Evolutionary conservation across 1,140 invertebrate genomes (phyloP).

Genomic region (Drosophila sp.): DNA sequence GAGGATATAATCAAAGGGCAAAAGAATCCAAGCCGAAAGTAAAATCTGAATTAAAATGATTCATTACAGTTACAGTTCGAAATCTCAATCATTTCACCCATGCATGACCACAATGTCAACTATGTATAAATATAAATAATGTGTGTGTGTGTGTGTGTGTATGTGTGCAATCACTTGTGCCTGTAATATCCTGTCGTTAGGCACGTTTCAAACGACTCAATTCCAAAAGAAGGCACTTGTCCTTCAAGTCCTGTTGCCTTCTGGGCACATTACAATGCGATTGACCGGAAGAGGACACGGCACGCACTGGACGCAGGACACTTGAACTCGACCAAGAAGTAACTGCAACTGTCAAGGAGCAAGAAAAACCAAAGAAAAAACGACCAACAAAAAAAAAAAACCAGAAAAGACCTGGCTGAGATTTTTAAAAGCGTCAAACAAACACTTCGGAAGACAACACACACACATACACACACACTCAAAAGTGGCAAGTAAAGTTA

Average conservation of each 20-base stretch:
- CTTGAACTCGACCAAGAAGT: constrained; percentile 42
- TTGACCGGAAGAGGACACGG: constrained; percentile 55
- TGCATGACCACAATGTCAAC: not conserved
- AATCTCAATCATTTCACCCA: constrained; percentile 2
- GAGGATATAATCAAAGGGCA: not conserved
- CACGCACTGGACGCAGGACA: constrained; percentile 52
- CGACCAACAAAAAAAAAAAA: not conserved
- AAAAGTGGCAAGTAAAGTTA: constrained; percentile 29
- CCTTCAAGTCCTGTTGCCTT: constrained; percentile 28
- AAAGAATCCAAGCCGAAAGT: not conserved
- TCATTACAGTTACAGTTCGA: not conserved
- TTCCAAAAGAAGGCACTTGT: constrained; percentile 45
- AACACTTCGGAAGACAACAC: constrained; percentile 28
- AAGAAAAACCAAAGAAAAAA: not conserved
- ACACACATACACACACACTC: constrained; percentile 3
- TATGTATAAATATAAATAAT: not conserved
- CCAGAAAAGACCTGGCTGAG: constrained; percentile 8
- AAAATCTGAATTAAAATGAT: constrained; percentile 5
- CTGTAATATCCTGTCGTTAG: constrained; percentile 61
- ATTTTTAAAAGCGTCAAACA: constrained; percentile 38
- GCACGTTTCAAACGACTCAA: constrained; percentile 54
- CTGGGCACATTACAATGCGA: constrained; percentile 48
- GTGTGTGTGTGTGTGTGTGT: not conserved
- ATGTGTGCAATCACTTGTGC: constrained; percentile 46
- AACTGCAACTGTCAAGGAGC: constrained; percentile 19